Evolutionary conservation across 2,797 vertebrate species (phyloP).

Genomic region (Malurus leucopterus): DNA sequence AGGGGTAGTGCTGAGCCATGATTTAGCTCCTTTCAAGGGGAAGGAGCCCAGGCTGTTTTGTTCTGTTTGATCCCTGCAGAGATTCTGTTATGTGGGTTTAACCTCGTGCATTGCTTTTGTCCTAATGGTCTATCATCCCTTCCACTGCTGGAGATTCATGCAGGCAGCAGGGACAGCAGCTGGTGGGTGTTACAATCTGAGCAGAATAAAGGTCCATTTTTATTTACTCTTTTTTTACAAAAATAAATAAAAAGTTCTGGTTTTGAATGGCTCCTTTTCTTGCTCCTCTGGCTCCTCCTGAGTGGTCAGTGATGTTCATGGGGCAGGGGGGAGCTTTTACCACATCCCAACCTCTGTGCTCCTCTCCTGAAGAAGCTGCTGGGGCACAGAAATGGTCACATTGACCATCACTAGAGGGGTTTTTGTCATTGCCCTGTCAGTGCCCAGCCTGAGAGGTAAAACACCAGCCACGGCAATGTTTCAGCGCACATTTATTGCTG

Average conservation of each 20-base stretch:
- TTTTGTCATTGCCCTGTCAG: background rate
- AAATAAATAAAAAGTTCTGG: slow-evolving; percentile 28
- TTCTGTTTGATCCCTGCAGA: background rate
- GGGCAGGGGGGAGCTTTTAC: background rate
- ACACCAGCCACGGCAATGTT: background rate
- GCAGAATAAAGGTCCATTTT: background rate
- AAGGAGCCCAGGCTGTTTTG: background rate
- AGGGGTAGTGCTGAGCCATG: background rate
- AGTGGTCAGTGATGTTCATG: background rate
- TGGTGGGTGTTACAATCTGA: background rate
- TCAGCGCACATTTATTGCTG: slow-evolving; percentile 71
- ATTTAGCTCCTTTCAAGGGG: background rate
- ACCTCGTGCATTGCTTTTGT: background rate
- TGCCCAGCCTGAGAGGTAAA: background rate
- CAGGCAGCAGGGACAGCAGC: background rate
- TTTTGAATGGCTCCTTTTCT: background rate
- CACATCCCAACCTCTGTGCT: fast-evolving
- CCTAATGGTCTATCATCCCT: background rate
- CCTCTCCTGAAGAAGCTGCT: background rate
- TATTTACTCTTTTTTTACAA: slow-evolving; percentile 39
- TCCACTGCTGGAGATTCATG: background rate
- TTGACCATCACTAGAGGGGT: background rate
- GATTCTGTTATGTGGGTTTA: background rate
- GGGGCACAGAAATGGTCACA: background rate
- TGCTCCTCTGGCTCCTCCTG: background rate